Conservation (phyloP, 2,888 invertebrate species). For the Mythimna lalbum region DNA sequence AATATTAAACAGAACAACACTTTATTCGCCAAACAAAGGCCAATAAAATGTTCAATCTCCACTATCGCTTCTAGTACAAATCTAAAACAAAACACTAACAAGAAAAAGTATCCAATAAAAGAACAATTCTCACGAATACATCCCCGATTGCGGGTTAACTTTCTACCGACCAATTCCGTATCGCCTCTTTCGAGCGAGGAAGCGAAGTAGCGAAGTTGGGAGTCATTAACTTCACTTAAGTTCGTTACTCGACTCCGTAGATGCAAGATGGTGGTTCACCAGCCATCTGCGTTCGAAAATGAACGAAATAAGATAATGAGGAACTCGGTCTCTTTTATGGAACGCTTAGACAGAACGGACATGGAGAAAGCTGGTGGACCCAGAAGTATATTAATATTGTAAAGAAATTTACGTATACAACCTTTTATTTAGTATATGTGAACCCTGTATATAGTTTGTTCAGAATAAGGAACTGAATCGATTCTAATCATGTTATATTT, state of each 20-base stretch:
- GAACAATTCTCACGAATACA: slow-evolving; percentile 70
- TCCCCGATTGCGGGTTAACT: slow-evolving; percentile 75
- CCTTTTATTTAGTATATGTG: no score
- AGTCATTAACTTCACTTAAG: slow-evolving; percentile 82
- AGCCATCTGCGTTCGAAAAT: slow-evolving; percentile 75
- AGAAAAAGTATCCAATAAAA: slow-evolving; percentile 66
- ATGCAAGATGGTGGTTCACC: slow-evolving; percentile 66
- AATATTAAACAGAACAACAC: slow-evolving; percentile 7
- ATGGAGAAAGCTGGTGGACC: background rate
- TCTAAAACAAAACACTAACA: slow-evolving; percentile 55
- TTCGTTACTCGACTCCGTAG: slow-evolving; percentile 73
- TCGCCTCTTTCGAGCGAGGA: slow-evolving; percentile 67
- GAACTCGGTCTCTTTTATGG: slow-evolving; percentile 48
- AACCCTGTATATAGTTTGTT: no score
- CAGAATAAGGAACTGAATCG: no score
- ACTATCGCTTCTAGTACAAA: slow-evolving; percentile 51
- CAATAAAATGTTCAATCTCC: slow-evolving; percentile 44
- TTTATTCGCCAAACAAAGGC: slow-evolving; percentile 31
- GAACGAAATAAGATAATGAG: slow-evolving; percentile 77
- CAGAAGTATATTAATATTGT: background rate
- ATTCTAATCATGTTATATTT: no score
- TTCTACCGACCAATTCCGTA: slow-evolving; percentile 76
- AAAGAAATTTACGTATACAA: no score
- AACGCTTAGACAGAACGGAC: slow-evolving; percentile 17
- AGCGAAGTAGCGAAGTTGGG: slow-evolving; percentile 73